phyloP scores from a whole-genome alignment of 2,888 invertebrate genomes.

The Pharmacophagus antenor region DNA sequence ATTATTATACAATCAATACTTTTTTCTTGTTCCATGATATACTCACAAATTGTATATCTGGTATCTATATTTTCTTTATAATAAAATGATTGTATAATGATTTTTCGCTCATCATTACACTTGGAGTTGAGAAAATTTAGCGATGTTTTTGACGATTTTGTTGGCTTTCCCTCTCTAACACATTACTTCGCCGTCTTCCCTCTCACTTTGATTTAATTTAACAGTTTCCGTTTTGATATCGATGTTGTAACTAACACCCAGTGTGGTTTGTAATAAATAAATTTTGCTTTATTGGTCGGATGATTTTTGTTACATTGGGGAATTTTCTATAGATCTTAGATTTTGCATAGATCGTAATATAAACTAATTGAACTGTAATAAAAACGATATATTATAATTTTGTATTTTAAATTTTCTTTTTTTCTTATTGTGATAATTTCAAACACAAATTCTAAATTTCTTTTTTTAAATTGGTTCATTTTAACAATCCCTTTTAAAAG shows the following conservation, averaged over 20 bases:
- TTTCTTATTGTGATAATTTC: no score
- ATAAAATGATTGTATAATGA: neutral
- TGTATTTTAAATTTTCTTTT: no score
- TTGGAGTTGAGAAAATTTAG: constrained; percentile 39
- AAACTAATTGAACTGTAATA: no score
- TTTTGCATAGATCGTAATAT: no score
- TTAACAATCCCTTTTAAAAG: no score
- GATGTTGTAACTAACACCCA: constrained; percentile 35
- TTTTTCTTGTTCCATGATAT: no score
- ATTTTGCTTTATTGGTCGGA: neutral
- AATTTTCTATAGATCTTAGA: no score
- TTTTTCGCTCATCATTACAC: neutral
- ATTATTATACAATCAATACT: neutral
- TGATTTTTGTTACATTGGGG: constrained; percentile 20
- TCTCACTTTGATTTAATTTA: constrained; percentile 3
- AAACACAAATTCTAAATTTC: no score
- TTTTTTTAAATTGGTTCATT: no score
- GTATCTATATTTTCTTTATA: neutral
- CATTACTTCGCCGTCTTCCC: constrained; percentile 24
- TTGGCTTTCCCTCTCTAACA: constrained; percentile 42
- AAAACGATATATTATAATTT: no score
- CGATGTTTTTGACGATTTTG: constrained; percentile 41
- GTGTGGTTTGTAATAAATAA: constrained; percentile 26
- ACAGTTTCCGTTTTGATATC: constrained; percentile 35
- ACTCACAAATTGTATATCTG: no score